A percentile compares a stretch with the other conserved stretches of the same genome.
These are phyloP conservation scores for Anser brachyrhynchus DNA, from an alignment of 2,113 vertebrate genomes.

Conservation along the genomic window DNA sequence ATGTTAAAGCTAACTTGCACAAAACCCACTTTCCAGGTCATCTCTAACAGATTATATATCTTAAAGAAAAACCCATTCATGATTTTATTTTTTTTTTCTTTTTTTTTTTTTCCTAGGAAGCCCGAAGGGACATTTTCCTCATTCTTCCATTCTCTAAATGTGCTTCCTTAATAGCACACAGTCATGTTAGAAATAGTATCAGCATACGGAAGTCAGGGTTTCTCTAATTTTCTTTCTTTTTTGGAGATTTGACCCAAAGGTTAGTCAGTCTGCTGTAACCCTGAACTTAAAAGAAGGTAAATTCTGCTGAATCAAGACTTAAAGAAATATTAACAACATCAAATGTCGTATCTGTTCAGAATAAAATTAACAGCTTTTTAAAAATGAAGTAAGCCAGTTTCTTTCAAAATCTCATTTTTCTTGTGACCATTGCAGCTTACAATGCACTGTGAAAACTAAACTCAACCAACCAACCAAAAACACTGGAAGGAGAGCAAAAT, in stretches of 20 bases:
- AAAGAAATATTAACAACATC: neutral
- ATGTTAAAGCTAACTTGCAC: neutral
- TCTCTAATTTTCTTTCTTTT: neutral
- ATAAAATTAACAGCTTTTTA: neutral
- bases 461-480: neutral
- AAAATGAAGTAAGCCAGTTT: neutral
- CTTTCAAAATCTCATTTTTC: neutral
- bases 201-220: neutral
- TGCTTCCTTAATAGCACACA: neutral
- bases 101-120: neutral
- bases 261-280: neutral
- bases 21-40: neutral
- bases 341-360: neutral
- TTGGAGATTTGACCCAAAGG: neutral
- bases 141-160: neutral
- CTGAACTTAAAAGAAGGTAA: neutral
- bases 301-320: neutral
- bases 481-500: neutral
- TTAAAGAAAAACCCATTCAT: neutral
- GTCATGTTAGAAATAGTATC: neutral
- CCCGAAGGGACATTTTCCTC: neutral
- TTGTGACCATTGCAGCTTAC: neutral
- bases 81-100: too few species aligned
- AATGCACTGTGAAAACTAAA: neutral
- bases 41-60: neutral